A percentile compares a stretch with the other conserved stretches of the same genome.
Conservation (phyloP, 2,113 vertebrate species). For the Dolichallabes microphthalmus region DNA sequence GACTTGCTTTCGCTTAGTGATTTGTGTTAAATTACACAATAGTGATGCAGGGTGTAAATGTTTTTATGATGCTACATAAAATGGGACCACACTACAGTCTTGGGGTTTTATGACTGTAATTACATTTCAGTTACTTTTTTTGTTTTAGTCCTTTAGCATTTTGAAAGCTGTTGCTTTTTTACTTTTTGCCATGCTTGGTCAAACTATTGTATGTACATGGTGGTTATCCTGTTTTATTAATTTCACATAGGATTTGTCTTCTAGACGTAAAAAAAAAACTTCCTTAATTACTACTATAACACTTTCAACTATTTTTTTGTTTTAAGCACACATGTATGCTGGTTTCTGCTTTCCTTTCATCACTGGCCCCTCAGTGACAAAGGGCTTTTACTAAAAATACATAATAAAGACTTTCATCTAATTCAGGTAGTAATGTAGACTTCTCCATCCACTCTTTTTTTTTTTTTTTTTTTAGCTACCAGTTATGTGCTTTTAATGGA, state of each 20-base stretch:
- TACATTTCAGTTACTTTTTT: conserved; percentile 2
- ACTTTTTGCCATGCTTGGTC: conserved; percentile 21
- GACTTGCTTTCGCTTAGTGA: conserved; percentile 11
- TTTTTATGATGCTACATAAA: conserved; percentile 21
- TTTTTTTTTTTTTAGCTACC: background rate
- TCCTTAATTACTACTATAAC: conserved; percentile 65
- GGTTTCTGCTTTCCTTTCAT: background rate
- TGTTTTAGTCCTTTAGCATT: conserved; percentile 13
- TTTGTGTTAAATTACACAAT: conserved; percentile 14
- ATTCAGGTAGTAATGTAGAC: background rate
- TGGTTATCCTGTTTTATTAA: conserved; percentile 48
- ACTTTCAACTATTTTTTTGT: conserved; percentile 28
- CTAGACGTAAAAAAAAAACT: conserved; percentile 51
- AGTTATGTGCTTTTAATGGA: background rate
- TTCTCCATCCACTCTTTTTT: background rate
- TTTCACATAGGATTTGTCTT: conserved; percentile 29
- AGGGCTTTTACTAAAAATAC: background rate
- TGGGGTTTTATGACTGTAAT: conserved; percentile 5
- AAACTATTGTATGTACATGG: conserved; percentile 50
- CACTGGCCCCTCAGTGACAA: background rate
- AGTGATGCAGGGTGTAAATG: background rate
- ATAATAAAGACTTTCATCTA: conserved; percentile 24
- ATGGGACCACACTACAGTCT: conserved; percentile 5
- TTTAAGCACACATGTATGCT: background rate
- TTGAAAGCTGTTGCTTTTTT: conserved; percentile 26